phyloP scores from a whole-genome alignment of 2,888 invertebrate species.

The Psylliodes chrysocephalus region DNA sequence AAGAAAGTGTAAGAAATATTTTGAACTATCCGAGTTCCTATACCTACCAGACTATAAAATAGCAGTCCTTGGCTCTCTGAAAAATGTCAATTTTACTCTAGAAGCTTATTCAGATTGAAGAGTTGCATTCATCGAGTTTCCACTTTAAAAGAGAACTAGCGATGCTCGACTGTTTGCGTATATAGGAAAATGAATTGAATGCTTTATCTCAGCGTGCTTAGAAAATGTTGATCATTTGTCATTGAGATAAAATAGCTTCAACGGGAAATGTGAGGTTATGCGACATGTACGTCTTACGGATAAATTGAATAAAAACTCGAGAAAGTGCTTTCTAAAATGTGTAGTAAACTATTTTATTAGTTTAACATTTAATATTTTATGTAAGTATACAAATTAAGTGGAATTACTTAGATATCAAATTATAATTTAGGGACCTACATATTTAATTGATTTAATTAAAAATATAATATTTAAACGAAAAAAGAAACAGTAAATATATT shows the following conservation, averaged over 20 bases:
- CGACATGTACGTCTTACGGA: not conserved
- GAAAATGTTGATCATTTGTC: conserved; percentile 11
- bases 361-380: no score
- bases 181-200: conserved; percentile 14
- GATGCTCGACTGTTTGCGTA: conserved; percentile 2
- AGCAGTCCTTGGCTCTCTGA: not conserved
- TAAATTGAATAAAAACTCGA: no score
- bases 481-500: no score
- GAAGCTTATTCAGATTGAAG: conserved; percentile 5
- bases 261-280: conserved; percentile 1
- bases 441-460: no score
- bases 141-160: not conserved
- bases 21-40: no score
- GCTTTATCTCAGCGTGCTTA: conserved; percentile 13
- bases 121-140: conserved; percentile 14
- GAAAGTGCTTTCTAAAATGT: no score
- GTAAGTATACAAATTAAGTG: no score
- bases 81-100: conserved; percentile 2
- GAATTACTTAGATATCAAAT: no score
- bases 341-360: no score
- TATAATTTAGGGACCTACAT: no score
- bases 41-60: not conserved
- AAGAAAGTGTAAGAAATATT: no score
- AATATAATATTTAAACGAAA: no score
- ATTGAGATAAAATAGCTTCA: not conserved